Conservation (phyloP, 2,113 vertebrate species). For the Candoia aspera region DNA sequence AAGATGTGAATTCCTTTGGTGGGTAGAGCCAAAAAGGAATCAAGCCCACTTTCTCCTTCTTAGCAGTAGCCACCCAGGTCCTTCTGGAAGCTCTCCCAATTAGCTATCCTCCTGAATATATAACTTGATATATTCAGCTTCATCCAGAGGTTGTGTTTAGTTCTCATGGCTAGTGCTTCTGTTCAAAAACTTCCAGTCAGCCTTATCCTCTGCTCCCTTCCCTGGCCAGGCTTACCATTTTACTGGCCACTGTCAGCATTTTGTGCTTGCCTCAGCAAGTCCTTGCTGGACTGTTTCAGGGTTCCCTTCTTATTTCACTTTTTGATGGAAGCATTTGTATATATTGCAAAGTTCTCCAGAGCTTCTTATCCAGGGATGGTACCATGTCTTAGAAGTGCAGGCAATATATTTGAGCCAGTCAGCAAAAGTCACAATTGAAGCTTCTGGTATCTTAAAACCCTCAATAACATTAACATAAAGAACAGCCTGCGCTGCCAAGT, state of each 20-base stretch:
- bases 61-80: not conserved
- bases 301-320: not conserved
- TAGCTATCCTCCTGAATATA: not conserved
- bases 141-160: not conserved
- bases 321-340: not conserved
- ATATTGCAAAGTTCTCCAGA: not conserved
- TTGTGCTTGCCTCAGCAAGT: not conserved
- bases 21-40: not conserved
- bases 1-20: not conserved
- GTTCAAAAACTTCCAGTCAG: not conserved
- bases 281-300: not conserved
- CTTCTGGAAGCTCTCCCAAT: not conserved
- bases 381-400: not conserved
- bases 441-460: not conserved
- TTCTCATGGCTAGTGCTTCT: not conserved
- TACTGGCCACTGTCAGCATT: not conserved
- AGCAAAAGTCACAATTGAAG: not conserved
- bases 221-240: not conserved
- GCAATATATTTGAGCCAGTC: not conserved
- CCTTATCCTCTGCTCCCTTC: not conserved
- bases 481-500: not conserved
- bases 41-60: not conserved
- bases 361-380: not conserved
- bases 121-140: not conserved
- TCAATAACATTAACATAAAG: not conserved